Conservation (phyloP, 1,140 invertebrate genomes). For the Drosophila yakuba region DNA sequence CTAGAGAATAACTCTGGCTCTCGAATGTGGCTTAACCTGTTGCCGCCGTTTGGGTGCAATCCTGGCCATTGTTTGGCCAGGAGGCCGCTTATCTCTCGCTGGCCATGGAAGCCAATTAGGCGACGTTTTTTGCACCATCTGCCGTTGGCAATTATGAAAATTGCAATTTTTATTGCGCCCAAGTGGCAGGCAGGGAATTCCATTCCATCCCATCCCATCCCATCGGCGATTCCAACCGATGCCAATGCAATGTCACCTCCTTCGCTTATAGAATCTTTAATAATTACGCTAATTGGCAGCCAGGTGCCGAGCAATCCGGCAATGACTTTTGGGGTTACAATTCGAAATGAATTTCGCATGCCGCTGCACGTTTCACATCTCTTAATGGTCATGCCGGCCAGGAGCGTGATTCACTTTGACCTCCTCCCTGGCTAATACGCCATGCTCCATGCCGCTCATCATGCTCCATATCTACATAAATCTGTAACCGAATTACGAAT, state of each 20-base stretch:
- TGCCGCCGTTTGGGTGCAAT: conserved; percentile 32
- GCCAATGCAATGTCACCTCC: conserved; percentile 7
- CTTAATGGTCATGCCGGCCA: conserved; percentile 71
- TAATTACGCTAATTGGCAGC: conserved; percentile 83
- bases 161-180: conserved; percentile 79
- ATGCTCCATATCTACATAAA: conserved; percentile 82
- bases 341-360: conserved; percentile 76
- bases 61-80: conserved; percentile 64
- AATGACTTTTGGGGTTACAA: conserved; percentile 44
- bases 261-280: conserved; percentile 66
- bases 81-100: conserved; percentile 58
- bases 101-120: conserved; percentile 70
- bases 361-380: conserved; percentile 72
- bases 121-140: conserved; percentile 82
- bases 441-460: conserved; percentile 39
- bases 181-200: conserved; percentile 57
- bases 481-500: conserved; percentile 72
- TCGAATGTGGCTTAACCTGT: conserved; percentile 52
- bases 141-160: conserved; percentile 78
- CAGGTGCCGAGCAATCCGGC: conserved; percentile 56
- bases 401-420: conserved; percentile 81
- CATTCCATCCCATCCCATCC: conserved; percentile 5
- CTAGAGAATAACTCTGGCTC: conserved; percentile 12
- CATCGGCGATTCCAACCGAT: too few species aligned
- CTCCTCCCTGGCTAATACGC: conserved; percentile 47